Base-by-base conservation (phyloP, 2,797 vertebrate species). In the Rhinophrynus dorsalis region DNA sequence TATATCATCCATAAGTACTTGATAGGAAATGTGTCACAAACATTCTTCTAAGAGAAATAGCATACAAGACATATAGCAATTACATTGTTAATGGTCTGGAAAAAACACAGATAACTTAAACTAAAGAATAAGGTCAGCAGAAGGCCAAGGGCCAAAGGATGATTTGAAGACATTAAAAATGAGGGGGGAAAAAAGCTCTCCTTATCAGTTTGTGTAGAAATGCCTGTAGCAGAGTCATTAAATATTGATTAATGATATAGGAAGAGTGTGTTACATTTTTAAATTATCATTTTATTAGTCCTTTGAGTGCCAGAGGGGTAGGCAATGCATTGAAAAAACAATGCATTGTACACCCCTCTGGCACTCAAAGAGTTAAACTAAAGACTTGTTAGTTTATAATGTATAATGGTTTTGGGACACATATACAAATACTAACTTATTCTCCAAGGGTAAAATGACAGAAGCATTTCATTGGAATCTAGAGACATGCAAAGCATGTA, bases 1-100 rank as follows among this genome's bases (percentile, higher is more conserved):
- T 63, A 26, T 55, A 63, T 56, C 56, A 29, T 56, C 37, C 54
- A 30, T 38, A 33, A 63, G 59, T 56, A 24, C 38, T 63, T 64
- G 50, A 64, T 71, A 63, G 44, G 50, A 56, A 27, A 29, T 38
- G 63, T 70, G 57, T 62, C 67, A 55, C 50, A 38, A 37, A 60
- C 10, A 37, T 38, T 58, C 55, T 9, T 50, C 7, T 24, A 44
- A 62, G 58, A 62, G 51, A 26, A 71, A 63, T 64, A 44, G 27
- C 40, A 30, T 15, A 29, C 30, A 38, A 63, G 59, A 71, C 59
- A 63, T 63, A 71, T 56, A 52, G 58, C 30, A 47, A 63, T 55
- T 68, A 60, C 56, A 68, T 40, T 17, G 52, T n/a, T 71, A 71
- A 71, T 63, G 68, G 32, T 38, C 50, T 64, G 52, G 40, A 71